These are phyloP conservation scores for Sylvilagus floridanus DNA, from an alignment of 2,797 vertebrate species.

Conservation along the genomic window DNA sequence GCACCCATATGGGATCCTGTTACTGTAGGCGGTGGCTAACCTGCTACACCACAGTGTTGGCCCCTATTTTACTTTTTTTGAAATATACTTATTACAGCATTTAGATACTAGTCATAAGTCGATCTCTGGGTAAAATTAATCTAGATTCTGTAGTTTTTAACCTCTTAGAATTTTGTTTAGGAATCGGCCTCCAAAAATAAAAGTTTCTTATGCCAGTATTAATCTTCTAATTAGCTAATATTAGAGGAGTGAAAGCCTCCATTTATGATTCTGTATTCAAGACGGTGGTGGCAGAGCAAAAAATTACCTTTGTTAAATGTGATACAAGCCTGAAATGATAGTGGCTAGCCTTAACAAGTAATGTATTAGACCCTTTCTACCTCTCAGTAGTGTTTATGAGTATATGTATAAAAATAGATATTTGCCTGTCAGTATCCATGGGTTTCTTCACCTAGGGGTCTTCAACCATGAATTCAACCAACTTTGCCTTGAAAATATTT, in stretches of 20 bases:
- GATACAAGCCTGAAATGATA: background rate
- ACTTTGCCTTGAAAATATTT: background rate
- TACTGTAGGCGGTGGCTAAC: too few species aligned
- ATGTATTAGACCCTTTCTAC: slow-evolving; percentile 4
- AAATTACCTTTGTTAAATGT: slow-evolving; percentile 39
- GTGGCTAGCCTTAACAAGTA: background rate
- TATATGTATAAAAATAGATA: background rate
- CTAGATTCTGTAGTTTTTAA: background rate
- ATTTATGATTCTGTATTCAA: background rate
- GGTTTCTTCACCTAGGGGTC: background rate
- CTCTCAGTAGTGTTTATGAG: background rate
- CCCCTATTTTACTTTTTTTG: too few species aligned
- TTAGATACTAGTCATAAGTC: background rate
- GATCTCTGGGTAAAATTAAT: slow-evolving; percentile 42
- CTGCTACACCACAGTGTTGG: too few species aligned
- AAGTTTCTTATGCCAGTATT: background rate
- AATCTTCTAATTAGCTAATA: slow-evolving; percentile 33
- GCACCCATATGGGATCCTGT: too few species aligned
- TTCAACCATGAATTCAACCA: background rate
- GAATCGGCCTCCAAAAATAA: background rate
- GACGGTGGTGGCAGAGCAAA: background rate
- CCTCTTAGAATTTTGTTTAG: background rate
- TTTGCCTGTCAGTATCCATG: background rate
- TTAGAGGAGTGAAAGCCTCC: background rate
- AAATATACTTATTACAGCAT: slow-evolving; percentile 1